A percentile compares a stretch with the other conserved stretches of the same genome.
These are phyloP conservation scores for Agapornis roseicollis DNA, from an alignment of 2,113 vertebrate genomes.

Conservation along the genomic window DNA sequence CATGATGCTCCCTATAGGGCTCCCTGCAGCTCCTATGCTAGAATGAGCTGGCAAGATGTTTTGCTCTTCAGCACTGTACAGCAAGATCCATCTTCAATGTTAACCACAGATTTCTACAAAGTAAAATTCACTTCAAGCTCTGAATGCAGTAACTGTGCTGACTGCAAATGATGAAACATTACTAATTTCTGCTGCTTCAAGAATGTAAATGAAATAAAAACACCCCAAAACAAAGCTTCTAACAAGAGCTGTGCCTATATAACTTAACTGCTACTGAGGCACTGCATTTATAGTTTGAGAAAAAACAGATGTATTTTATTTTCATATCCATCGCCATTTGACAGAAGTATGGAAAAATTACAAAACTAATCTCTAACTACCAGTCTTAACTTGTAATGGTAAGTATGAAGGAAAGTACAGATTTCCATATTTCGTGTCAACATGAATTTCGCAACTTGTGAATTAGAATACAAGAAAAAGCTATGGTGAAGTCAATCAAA, in stretches of 20 bases:
- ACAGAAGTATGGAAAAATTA: neutral
- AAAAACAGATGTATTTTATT: conserved; percentile 1
- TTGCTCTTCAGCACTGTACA: neutral
- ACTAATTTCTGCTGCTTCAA: conserved; percentile 48
- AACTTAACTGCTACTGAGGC: conserved; percentile 66
- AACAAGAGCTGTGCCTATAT: conserved; percentile 67
- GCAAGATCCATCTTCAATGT: neutral
- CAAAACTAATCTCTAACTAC: neutral
- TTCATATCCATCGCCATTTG: conserved; percentile 32
- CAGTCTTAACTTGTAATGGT: neutral
- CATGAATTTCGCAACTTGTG: neutral
- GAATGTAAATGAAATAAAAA: conserved; percentile 62
- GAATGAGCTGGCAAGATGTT: neutral
- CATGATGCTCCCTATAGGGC: neutral
- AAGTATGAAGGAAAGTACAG: neutral
- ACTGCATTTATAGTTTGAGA: conserved; percentile 25
- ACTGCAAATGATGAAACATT: conserved; percentile 53
- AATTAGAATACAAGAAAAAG: neutral
- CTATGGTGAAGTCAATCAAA: neutral
- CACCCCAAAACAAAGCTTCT: conserved; percentile 10
- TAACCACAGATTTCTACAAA: neutral
- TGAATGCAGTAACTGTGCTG: conserved; percentile 43
- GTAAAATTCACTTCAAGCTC: neutral
- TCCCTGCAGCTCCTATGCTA: neutral
- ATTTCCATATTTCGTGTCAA: neutral